Base-by-base conservation (phyloP, 1,140 invertebrate species). In the Drosophila kohkoa region DNA sequence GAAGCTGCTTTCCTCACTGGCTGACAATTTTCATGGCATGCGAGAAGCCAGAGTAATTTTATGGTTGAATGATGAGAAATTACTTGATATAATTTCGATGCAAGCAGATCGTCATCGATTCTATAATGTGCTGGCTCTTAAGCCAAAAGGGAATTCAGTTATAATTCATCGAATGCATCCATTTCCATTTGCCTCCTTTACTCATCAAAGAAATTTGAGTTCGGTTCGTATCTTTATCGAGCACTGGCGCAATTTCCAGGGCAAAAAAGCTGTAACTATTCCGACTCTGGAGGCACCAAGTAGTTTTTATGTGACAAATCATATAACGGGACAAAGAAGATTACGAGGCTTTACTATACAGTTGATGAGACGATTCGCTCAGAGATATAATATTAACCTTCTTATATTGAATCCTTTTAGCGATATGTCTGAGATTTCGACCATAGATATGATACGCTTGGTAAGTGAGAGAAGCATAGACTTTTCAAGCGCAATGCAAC, bases 21-120 rank as follows among this genome's bases (percentile, higher is more conserved):
- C 83, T 1, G 16, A 10, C 0, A 38, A 49, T 1, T 52, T 81
- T 0, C 63, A 82, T 45, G 46, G 75, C 1, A 73, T 87, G 46
- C 57, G 77, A 3, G 59, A 72, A n/a, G 51, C 30, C 0, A 49
- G 82, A 8, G 75, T 88, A 15, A 16, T 83, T 2, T 11, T 87
- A 0, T 82, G 54, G 51, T 5, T 87, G n/a, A 1, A 11, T 1
- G 20, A 16, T 0, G 1, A 10, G 6, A 1, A 45, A 11, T 25
- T 52, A 3, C 48, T 80, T 0, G 2, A 15, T 1, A 0, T 32
- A 11, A 20, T 82, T 0, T 11, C 5, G 1, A 10, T 10, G 1
- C n/a, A 71, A 15, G 54, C 73, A 1, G 43, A n/a, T 1, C 6
- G 49, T 5, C n/a, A 68, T 25, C 45, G 51, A 11, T 88, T 80